Conservation (phyloP, 2,797 vertebrate species). For the Synaphobranchus kaupii region DNA sequence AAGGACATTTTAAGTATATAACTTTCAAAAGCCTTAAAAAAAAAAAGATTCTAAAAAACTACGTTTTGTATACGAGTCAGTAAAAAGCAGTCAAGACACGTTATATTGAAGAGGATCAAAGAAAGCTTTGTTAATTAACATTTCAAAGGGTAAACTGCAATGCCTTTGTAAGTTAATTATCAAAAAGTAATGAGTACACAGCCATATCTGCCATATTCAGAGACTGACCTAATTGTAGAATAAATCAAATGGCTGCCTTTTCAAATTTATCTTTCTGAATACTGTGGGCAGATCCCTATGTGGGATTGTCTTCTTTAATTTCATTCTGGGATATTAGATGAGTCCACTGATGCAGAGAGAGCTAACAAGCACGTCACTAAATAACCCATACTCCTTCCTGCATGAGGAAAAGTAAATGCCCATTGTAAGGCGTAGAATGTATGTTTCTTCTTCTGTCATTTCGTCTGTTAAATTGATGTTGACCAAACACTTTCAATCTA, state of each 20-base stretch:
- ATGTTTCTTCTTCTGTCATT: neutral
- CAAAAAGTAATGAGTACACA: constrained; percentile 34
- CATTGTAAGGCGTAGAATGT: neutral
- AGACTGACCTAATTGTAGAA: constrained; percentile 34
- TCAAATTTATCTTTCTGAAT: neutral
- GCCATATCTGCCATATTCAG: constrained; percentile 27
- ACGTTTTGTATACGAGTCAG: constrained; percentile 28
- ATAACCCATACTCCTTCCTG: neutral
- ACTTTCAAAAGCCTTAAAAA: constrained; percentile 23
- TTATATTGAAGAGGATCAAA: constrained; percentile 44
- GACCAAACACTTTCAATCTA: neutral
- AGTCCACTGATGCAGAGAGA: constrained; percentile 9
- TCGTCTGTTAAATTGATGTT: constrained; percentile 8
- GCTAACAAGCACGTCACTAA: neutral
- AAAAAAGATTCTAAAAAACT: neutral
- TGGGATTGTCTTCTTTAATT: constrained; percentile 11
- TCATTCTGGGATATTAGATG: neutral
- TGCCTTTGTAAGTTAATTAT: constrained; percentile 45
- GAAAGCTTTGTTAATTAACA: constrained; percentile 42
- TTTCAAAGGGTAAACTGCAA: constrained; percentile 47
- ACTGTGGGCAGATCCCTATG: constrained; percentile 10
- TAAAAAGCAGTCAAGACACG: constrained; percentile 35
- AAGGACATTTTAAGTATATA: constrained; percentile 20
- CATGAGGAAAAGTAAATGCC: neutral
- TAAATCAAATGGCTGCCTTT: constrained; percentile 29